Conservation (phyloP, 2,797 vertebrate species). For the Rhinatrema bivittatum region DNA sequence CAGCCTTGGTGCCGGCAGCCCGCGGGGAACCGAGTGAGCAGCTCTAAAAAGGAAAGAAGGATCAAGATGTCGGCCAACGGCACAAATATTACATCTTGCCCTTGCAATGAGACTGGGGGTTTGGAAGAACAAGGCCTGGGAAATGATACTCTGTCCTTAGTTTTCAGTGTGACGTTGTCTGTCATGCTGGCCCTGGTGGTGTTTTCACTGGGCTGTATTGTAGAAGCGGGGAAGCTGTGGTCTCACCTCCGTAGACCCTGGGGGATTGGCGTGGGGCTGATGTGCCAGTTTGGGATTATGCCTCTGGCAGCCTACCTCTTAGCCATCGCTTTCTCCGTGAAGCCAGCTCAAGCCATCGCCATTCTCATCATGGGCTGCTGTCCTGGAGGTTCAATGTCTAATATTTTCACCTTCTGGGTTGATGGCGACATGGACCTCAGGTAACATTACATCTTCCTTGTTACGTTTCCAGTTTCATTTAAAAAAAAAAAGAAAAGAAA, state of each 20-base stretch:
- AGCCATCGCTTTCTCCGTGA: constrained; percentile 30
- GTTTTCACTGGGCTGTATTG: constrained; percentile 53
- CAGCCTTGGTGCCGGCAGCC: too few species aligned
- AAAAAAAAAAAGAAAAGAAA: too few species aligned
- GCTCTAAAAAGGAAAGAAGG: too few species aligned
- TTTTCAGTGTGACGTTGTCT: constrained; percentile 18
- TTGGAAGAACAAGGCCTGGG: background rate
- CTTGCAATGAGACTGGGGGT: constrained; percentile 11
- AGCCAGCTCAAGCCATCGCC: constrained; percentile 36
- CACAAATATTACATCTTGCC: constrained; percentile 3
- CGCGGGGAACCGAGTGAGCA: too few species aligned
- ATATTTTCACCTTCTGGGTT: constrained; percentile 55
- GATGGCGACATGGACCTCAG: constrained; percentile 65
- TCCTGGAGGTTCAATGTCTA: constrained; percentile 50
- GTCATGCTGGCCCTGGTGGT: constrained; percentile 43
- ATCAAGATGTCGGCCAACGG: constrained; percentile 20
- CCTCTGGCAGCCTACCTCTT: constrained; percentile 49
- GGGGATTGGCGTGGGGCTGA: constrained; percentile 45
- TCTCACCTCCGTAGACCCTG: constrained; percentile 43
- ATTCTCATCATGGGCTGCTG: constrained; percentile 52
- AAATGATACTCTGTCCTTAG: background rate
- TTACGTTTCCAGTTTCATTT: background rate
- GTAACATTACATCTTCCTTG: constrained; percentile 18
- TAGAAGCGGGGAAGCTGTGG: constrained; percentile 43
- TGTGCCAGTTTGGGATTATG: constrained; percentile 59